Base-by-base conservation (phyloP, 2,113 vertebrate species). In the Oncorhynchus gorbuscha region DNA sequence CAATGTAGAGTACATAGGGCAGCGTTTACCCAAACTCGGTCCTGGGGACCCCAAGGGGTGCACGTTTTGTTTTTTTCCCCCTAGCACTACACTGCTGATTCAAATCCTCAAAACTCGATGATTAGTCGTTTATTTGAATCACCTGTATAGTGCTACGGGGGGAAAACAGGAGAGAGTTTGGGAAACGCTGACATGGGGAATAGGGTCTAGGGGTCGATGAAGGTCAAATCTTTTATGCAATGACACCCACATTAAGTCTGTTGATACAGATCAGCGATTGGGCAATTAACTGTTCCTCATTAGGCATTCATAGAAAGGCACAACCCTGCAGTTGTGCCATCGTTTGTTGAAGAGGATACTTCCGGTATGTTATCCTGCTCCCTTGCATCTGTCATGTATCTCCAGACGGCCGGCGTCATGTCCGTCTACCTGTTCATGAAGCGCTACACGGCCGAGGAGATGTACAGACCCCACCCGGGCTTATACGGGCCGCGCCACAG, bases 381-480 rank as follows among this genome's bases (percentile, higher is more conserved):
- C 9, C 39, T 11, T 68, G 5, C 7, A 39, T 55, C 58, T 68
- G 12, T 45, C 39, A 45, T 30, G 1, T 78, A n/a, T 26, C 6
- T 5, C 67, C 90, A 97, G 96, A 93, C 94, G 0, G 96, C 96
- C 0, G 96, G 96, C 3, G 96, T 97, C 83, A 97, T 97, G 95
- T 97, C 96, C 0, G 95, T 97, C 51, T 97, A 97, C 88, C 92
- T 97, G 76, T 97, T 97, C 90, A 97, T 97, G 96, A 97, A 97
- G 89, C 89, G 96, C 16, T 97, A 97, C 91, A 95, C 95, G 0
- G 95, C 95, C 0, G 95, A 96, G 87, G 96, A 97, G 76, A 93
- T 95, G 76, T 97, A 96, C 89, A 86, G 95, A 9, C 96, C 96
- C 1, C 95, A 96, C 73, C 94, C 95, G 0, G 86, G 93, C 79